Base-by-base conservation (phyloP, 2,888 invertebrate species). In the Melieria crassipennis region DNA sequence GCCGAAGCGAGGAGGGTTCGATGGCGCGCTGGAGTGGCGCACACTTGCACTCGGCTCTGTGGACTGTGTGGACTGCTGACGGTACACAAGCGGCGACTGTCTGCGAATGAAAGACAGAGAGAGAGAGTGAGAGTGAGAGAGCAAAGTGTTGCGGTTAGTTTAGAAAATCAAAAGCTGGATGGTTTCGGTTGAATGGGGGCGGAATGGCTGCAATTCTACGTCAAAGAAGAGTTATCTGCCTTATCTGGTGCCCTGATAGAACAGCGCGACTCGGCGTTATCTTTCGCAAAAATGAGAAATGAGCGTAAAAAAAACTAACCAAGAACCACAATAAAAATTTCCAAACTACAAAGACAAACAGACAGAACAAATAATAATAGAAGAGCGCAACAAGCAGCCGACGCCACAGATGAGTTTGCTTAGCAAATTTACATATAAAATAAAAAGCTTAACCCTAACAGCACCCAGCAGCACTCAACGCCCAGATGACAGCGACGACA, bases 401-500 rank as follows among this genome's bases (percentile, higher is more conserved):
- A 30, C 30, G 30, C 30, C 30, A 13, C 13, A 61, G 46, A 61
- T 64, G 11, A 64, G 71, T 73, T 74, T 70, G 60, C 66, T 67
- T 60, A 61, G 64, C 65, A 71, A 64, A 72, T 73, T 72, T 72
- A 73, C 72, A 70, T 67, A 74, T 45, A 69, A 72, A 73, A 75
- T 71, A 74, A 72, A 57, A 48, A 76, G 83, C 83, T 82, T 82
- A 82, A 82, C 82, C 82, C 79, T 79, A 80, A 82, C 83, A 82
- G 79, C 82, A 81, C 73, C 77, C 77, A 79, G 78, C 76, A 46
- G 62, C 69, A 65, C 70, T 82, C 82, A 81, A 83, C 79, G 78
- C 80, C 80, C 76, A 75, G 16, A 46, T n/a, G n/a, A 11, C 9
- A 3, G 47, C 79, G 73, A 80, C 80, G 80, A 75, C 81, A 80